Base-by-base conservation (phyloP, 2,888 invertebrate species). In the Hesperia comma region DNA sequence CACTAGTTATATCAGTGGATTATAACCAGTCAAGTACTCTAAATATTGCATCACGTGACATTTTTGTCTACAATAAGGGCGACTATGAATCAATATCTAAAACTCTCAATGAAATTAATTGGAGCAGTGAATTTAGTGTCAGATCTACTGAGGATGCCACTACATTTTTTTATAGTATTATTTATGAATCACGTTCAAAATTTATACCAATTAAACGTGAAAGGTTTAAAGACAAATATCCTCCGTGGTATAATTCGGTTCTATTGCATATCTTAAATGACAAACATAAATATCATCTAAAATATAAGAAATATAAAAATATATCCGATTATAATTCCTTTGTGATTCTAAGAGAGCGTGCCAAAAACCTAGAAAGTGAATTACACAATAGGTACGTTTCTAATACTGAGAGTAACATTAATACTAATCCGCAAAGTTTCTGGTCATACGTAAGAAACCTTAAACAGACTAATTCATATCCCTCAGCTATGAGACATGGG, bases 371-470 rank as follows among this genome's bases (percentile, higher is more conserved):
- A 37, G 55, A 55, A 55, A 37, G 3, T 55, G 10, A 55, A 37
- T 55, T 55, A 17, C 8, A 55, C 15, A 55, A n/a, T n/a, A 43
- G 6, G 4, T 43, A 43, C 43, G n/a, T 43, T 43, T 43, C 43
- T 43, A n/a, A 43, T 6, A 43, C 15, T 14, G 43, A 43, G 15
- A 15, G 43, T n/a, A 41, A 57, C 19, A 57, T 57, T n/a, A 12
- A 41, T 8, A 41, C 3, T 43, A 43, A 43, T 43, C 43, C 57
- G 0, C 40, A 41, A 57, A n/a, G n/a, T n/a, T 57, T 57, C 8
- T 57, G 57, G 57, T 41, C 57, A 3, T 57, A 57, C 19, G 41
- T 57, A 41, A 57, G 14, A 21, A 41, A n/a, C 41, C 57, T 41
- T 1, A 41, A 19, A 21, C 57, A 41, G n/a, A 37, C 37, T 17